These are phyloP conservation scores for Perdix hodgsoniae DNA, from an alignment of 2,797 vertebrate genomes.

Conservation along the genomic window DNA sequence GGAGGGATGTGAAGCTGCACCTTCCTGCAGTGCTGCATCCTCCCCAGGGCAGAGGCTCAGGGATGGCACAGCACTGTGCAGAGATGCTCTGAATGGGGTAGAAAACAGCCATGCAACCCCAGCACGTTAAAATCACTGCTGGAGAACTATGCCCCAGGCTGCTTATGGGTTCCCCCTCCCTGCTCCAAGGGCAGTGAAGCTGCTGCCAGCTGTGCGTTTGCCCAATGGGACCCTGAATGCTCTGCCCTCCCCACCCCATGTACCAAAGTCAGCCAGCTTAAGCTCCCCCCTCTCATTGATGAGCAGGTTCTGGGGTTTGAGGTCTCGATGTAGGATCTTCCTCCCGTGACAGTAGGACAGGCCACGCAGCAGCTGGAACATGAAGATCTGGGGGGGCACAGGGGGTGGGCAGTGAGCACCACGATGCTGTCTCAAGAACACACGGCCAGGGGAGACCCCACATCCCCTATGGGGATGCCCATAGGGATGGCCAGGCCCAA, in stretches of 20 bases:
- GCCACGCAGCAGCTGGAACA: slow-evolving; percentile 96
- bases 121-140: neutral
- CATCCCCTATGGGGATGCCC: accelerated
- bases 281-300: slow-evolving; percentile 96
- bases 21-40: accelerated
- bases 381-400: slow-evolving; percentile 89
- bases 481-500: neutral
- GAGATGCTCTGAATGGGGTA: neutral
- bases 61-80: neutral
- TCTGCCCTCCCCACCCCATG: slow-evolving; percentile 19
- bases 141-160: neutral
- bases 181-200: neutral
- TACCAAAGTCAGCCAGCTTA: slow-evolving; percentile 96
- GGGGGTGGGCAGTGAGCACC: accelerated
- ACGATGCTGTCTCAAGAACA: neutral
- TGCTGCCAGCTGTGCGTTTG: neutral
- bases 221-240: neutral
- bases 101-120: neutral
- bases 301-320: slow-evolving; percentile 97
- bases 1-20: neutral
- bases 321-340: slow-evolving; percentile 96
- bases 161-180: neutral
- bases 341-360: slow-evolving; percentile 93
- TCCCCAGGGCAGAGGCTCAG: neutral
- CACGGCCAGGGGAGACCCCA: neutral